phyloP scores from a whole-genome alignment of 2,113 vertebrate genomes.

The Cygnus buccinator region DNA sequence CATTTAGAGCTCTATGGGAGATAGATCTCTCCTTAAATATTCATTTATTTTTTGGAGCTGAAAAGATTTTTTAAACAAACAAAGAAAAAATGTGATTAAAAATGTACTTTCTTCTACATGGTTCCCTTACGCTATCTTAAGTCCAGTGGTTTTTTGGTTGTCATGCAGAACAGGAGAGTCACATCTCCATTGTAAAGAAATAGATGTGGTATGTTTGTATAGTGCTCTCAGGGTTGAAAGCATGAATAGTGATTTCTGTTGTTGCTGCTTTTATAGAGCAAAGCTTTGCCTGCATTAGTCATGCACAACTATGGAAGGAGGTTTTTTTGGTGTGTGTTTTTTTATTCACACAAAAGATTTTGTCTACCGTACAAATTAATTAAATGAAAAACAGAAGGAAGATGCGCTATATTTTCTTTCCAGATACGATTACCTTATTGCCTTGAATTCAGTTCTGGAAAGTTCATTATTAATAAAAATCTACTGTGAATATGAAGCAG shows the following conservation, averaged over 20 bases:
- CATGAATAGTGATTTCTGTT: neutral
- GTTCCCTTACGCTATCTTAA: neutral
- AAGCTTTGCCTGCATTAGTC: neutral
- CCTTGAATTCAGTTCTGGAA: neutral
- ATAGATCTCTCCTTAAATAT: neutral
- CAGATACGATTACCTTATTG: neutral
- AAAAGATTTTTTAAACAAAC: neutral
- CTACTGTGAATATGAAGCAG: neutral
- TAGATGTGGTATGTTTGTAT: neutral
- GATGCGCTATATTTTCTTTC: neutral
- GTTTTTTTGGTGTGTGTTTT: no score
- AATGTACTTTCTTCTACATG: neutral
- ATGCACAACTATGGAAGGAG: neutral
- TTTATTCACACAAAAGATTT: neutral
- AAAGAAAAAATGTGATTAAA: neutral
- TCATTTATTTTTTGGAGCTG: neutral
- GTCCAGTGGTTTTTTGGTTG: neutral
- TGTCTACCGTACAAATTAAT: neutral
- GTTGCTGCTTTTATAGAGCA: neutral
- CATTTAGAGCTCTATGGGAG: neutral
- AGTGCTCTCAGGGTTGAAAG: neutral
- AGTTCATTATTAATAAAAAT: neutral
- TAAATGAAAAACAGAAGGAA: neutral
- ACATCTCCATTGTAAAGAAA: neutral
- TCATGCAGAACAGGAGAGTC: neutral